These are phyloP conservation scores for Apostichopus japonicus DNA, from an alignment of 35 echinoderm and acorn worm species.

Conservation along the genomic window DNA sequence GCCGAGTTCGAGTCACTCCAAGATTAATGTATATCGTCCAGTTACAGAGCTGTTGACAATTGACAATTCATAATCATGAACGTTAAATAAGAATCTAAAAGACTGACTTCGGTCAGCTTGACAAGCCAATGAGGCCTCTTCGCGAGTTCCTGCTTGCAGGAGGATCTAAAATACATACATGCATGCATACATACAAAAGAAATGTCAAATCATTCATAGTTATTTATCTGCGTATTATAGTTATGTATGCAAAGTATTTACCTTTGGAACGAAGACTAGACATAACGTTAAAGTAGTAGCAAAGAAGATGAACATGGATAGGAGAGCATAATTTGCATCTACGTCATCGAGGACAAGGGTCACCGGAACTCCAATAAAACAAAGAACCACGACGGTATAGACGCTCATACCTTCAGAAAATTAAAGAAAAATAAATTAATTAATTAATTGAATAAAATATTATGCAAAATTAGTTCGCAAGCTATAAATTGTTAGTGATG, in stretches of 20 bases:
- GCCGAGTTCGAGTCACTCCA: too few relatives aligned
- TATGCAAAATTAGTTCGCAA: neutral
- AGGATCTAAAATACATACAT: too few relatives aligned
- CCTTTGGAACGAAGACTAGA: constrained; percentile 76
- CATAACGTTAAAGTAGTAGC: constrained; percentile 70
- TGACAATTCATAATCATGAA: too few relatives aligned
- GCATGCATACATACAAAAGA: too few relatives aligned
- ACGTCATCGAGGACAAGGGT: constrained; percentile 65
- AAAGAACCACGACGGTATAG: constrained; percentile 73
- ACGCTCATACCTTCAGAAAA: constrained; percentile 63
- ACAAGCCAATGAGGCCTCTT: too few relatives aligned
- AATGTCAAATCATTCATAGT: too few relatives aligned
- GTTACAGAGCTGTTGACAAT: too few relatives aligned
- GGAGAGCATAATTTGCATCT: constrained; percentile 56
- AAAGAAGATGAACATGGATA: constrained; percentile 71
- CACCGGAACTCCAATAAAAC: constrained; percentile 67
- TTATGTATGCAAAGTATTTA: neutral
- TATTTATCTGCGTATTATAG: too few relatives aligned
- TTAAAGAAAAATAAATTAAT: neutral
- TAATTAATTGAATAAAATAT: neutral
- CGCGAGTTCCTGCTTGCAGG: too few relatives aligned
- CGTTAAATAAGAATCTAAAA: too few relatives aligned
- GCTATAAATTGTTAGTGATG: neutral
- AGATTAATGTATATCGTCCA: too few relatives aligned
- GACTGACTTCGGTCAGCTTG: too few relatives aligned